Conservation (phyloP, 2,113 vertebrate species). For the Microcebus tavaratra region DNA sequence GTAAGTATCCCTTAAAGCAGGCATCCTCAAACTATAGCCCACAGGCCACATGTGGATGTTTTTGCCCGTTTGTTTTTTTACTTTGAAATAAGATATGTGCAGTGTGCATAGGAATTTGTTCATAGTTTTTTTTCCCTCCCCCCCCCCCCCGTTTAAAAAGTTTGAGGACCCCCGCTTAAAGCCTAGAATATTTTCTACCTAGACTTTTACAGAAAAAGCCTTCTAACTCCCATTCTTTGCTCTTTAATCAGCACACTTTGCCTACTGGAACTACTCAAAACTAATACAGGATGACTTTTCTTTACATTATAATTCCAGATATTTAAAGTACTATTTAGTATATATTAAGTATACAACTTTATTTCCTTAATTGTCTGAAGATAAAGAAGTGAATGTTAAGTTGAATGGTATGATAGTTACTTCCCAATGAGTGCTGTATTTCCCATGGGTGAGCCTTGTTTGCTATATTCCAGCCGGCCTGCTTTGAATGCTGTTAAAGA, state of each 20-base stretch:
- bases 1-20: not conserved
- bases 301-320: not conserved
- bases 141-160: too few species aligned
- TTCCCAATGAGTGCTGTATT: not conserved
- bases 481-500: not conserved
- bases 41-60: too few species aligned
- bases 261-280: not conserved
- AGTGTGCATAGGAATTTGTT: too few species aligned
- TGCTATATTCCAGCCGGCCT: not conserved
- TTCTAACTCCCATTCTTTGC: not conserved
- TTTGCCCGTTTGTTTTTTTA: too few species aligned
- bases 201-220: not conserved
- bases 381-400: not conserved
- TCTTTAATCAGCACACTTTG: not conserved
- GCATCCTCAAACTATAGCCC: too few species aligned
- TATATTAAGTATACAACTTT: not conserved
- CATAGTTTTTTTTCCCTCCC: too few species aligned
- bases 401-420: not conserved
- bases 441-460: not conserved
- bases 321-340: not conserved
- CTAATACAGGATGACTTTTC: not conserved
- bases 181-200: not conserved
- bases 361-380: not conserved
- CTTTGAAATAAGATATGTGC: too few species aligned
- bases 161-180: not conserved